Evolutionary conservation across 2,113 vertebrate species (phyloP).

Genomic region (Lycocorax pyrrhopterus): DNA sequence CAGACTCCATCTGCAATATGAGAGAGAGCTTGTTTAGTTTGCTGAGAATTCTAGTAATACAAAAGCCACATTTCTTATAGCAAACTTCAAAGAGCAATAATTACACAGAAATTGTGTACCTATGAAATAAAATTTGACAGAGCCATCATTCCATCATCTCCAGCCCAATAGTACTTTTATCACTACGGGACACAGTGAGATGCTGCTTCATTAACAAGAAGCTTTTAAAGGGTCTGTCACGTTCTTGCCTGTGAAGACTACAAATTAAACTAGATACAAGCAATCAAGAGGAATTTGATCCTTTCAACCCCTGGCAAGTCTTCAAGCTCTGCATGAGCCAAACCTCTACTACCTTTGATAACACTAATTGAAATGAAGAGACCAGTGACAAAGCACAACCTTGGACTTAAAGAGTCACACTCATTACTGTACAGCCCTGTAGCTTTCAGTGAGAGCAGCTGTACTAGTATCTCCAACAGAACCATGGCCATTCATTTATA

Average conservation of each 20-base stretch:
- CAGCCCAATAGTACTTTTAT: background rate
- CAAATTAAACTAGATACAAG: background rate
- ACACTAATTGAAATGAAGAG: background rate
- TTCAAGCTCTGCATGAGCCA: background rate
- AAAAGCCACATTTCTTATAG: background rate
- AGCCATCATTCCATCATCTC: background rate
- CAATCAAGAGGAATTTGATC: background rate
- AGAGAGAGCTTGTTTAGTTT: conserved; percentile 37
- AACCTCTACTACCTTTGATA: background rate
- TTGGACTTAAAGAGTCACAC: background rate
- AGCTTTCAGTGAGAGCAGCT: background rate
- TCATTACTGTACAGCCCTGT: background rate
- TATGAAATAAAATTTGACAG: background rate
- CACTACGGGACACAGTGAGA: background rate
- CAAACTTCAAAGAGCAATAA: background rate
- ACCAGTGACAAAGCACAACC: background rate
- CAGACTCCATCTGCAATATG: conserved; percentile 94
- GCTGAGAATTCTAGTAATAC: background rate
- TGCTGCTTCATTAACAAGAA: background rate
- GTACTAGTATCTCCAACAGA: background rate
- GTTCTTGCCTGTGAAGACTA: background rate
- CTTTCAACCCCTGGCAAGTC: background rate
- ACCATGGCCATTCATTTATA: background rate
- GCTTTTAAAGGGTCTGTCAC: background rate
- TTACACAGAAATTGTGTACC: background rate